Evolutionary conservation across 1,140 invertebrate genomes (phyloP), one percentile per base, ranked within the genome.

Genomic region (Temnothorax longispinosus): DNA sequence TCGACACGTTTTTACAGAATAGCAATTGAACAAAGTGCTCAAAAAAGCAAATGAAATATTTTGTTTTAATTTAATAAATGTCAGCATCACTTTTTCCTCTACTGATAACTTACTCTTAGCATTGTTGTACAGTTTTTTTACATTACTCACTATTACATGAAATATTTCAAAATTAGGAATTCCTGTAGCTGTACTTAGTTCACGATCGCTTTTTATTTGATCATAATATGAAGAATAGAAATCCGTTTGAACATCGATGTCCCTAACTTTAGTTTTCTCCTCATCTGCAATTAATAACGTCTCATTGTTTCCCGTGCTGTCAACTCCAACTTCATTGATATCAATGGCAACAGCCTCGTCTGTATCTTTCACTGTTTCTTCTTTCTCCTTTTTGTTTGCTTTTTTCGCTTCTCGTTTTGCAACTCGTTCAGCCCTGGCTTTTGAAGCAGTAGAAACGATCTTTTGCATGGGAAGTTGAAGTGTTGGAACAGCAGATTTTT

Each of bases 11-110:
- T 58, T 58, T 58, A 58, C 54, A 58, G 7, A 58, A 1, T 58
- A 58, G 54, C 54, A 58, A 27, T 58, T 58, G 54, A 58, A 58
- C 2, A 58, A 58, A 58, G 54, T 58, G 6, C n/a, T n/a, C n/a
- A 58, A 27, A 58, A 58, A 58, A 58, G 54, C 54, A 58, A 58
- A 58, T 58, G 54, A 58, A 58, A 58, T 58, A 58, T 58, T 58
- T 58, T 58, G 54, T 58, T 58, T 58, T 4, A 58, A 58, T 58
- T 58, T 58, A 27, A 58, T 58, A 58, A 58, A 58, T 58, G 54
- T 58, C 54, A 58, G 6, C 54, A 58, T 58, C 54, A 58, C 54
- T 21, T 58, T 58, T 58, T 58, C 54, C 54, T 58, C 54, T 58
- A 58, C 54, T 58, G n/a, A 58, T 58, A 58, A 58, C 15, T 58